These are phyloP conservation scores for Amaurobius ferox DNA, from an alignment of 2,888 invertebrate genomes.

Conservation along the genomic window DNA sequence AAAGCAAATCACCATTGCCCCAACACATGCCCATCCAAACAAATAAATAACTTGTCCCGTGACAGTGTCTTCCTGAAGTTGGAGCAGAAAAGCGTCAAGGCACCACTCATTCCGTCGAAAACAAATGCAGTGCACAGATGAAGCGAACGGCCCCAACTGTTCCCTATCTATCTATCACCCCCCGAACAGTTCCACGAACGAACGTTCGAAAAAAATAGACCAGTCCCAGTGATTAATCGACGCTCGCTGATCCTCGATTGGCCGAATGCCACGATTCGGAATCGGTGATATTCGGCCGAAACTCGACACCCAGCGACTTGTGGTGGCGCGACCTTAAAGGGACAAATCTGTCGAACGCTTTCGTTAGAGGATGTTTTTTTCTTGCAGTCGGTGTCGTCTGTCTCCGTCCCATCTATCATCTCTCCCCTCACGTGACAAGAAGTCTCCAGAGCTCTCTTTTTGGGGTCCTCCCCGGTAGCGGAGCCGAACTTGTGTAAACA, in stretches of 20 bases:
- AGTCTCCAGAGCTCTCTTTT: conserved; percentile 25
- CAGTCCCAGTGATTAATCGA: conserved; percentile 65
- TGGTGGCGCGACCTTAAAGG: conserved; percentile 59
- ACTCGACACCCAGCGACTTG: conserved; percentile 48
- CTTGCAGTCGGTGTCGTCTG: conserved; percentile 24
- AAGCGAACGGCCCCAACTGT: conserved; percentile 21
- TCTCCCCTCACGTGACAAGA: conserved; percentile 39
- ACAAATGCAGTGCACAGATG: conserved; percentile 47
- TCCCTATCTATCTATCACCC: conserved; percentile 62
- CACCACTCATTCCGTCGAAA: conserved; percentile 48
- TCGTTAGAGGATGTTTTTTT: conserved; percentile 35
- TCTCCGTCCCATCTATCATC: conserved; percentile 31
- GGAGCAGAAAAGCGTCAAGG: neutral
- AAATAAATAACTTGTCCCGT: conserved; percentile 9
- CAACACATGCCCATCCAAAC: conserved; percentile 13
- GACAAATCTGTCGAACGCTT: conserved; percentile 68
- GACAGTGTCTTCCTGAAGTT: conserved; percentile 2
- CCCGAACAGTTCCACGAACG: conserved; percentile 46
- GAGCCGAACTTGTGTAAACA: conserved; percentile 51
- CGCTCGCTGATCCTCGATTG: conserved; percentile 67
- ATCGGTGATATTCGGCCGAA: conserved; percentile 58
- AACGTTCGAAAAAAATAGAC: conserved; percentile 7
- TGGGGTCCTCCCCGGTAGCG: conserved; percentile 41
- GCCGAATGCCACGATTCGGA: conserved; percentile 62
- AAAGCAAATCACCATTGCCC: conserved; percentile 8